Conservation (phyloP, 2,113 vertebrate species). For the Chionomys nivalis region DNA sequence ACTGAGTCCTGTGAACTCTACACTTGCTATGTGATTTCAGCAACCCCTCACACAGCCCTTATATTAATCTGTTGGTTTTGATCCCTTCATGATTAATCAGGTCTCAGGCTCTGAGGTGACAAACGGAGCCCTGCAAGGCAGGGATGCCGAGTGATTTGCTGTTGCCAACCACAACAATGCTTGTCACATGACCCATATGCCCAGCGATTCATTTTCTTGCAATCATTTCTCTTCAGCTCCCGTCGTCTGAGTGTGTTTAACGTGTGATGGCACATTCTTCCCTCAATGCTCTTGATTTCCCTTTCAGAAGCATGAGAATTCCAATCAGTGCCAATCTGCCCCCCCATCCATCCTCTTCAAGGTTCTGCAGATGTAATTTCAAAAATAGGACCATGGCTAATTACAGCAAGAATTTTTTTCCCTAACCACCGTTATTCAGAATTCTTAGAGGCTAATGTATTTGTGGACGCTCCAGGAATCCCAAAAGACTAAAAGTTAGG, state of each 20-base stretch:
- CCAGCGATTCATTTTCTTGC: conserved; percentile 61
- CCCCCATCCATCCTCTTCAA: conserved; percentile 54
- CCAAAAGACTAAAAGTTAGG: conserved; percentile 80
- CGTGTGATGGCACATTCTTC: conserved; percentile 69
- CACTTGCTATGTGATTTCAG: not conserved
- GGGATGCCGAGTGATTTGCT: not conserved
- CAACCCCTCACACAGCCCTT: not conserved
- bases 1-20: not conserved
- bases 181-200: conserved; percentile 23
- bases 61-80: conserved; percentile 33
- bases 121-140: conserved; percentile 7
- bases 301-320: conserved; percentile 72
- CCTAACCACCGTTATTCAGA: conserved; percentile 82
- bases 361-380: conserved; percentile 80
- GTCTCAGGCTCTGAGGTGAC: not conserved
- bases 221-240: conserved; percentile 75
- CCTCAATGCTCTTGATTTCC: conserved; percentile 78
- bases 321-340: conserved; percentile 64
- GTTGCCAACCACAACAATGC: not conserved
- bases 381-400: conserved; percentile 79
- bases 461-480: conserved; percentile 82
- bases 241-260: conserved; percentile 58
- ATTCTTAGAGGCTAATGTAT: conserved; percentile 81
- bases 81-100: conserved; percentile 62
- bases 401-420: conserved; percentile 79